Conservation (phyloP, 2,113 vertebrate genomes). For the Boulengeromyrus knoepffleri region DNA sequence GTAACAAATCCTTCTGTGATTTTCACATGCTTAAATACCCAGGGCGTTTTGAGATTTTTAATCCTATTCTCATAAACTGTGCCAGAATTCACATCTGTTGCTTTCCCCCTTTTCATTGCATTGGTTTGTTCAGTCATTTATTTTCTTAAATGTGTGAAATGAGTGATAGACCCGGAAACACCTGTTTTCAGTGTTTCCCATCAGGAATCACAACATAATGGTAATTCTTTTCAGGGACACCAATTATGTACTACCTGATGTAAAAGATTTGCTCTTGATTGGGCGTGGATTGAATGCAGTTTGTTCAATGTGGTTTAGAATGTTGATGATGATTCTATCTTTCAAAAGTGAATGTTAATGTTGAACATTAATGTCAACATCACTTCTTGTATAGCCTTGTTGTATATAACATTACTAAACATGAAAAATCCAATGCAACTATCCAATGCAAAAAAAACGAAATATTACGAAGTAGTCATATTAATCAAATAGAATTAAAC, state of each 20-base stretch:
- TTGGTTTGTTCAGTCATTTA: background rate
- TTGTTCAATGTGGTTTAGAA: background rate
- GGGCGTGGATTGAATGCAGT: background rate
- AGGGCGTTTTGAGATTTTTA: background rate
- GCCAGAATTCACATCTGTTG: background rate
- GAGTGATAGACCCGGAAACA: background rate
- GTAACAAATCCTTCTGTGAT: background rate
- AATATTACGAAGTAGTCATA: background rate
- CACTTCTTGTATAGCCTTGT: background rate
- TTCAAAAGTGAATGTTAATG: background rate
- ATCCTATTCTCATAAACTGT: background rate
- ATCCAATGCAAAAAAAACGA: background rate
- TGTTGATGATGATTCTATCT: background rate
- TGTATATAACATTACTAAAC: background rate
- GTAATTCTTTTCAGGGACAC: background rate
- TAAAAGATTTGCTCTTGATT: constrained; percentile 11
- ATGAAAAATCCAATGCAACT: background rate
- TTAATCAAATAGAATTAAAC: background rate
- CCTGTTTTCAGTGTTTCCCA: background rate
- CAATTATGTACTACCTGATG: background rate
- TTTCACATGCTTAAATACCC: background rate
- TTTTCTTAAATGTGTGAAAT: constrained; percentile 6
- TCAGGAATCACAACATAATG: background rate
- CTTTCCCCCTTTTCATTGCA: background rate
- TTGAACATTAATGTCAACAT: background rate